Percentiles rank a stretch among this genome's conserved stretches.
phyloP scores from a whole-genome alignment of 2,797 vertebrate species.

The Selene dorsalis region DNA sequence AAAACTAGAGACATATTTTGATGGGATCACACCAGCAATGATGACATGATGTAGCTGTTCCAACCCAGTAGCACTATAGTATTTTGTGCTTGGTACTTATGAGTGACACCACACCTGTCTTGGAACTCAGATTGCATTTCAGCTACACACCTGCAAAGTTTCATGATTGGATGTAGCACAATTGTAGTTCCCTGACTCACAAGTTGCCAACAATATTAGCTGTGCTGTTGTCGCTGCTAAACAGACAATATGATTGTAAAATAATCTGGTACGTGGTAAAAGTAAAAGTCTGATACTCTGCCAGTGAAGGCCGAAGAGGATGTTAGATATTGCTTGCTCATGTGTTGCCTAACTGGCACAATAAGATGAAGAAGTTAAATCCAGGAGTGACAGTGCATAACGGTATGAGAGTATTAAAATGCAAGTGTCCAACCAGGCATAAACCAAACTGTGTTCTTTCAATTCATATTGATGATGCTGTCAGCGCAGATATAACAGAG shows the following conservation, averaged over 20 bases:
- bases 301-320: neutral
- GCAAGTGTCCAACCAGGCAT: neutral
- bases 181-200: too few relatives aligned
- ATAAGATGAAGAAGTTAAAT: constrained; percentile 18
- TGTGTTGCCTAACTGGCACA: neutral
- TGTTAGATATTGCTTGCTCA: neutral
- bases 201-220: too few relatives aligned
- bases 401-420: constrained; percentile 1
- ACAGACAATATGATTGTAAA: neutral
- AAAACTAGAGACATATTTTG: neutral
- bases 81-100: too few relatives aligned
- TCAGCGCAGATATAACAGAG: neutral
- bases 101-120: too few relatives aligned
- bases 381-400: neutral
- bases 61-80: too few relatives aligned
- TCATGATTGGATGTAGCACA: too few relatives aligned
- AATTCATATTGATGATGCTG: constrained; percentile 6
- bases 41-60: too few relatives aligned
- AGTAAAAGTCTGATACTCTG: neutral
- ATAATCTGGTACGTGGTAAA: neutral
- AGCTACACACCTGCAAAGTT: too few relatives aligned
- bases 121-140: too few relatives aligned
- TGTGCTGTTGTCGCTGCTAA: neutral
- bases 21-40: too few relatives aligned
- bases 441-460: neutral